Conservation (phyloP, 64 coral and sea anemone species). For the Pachyseris speciosa region DNA sequence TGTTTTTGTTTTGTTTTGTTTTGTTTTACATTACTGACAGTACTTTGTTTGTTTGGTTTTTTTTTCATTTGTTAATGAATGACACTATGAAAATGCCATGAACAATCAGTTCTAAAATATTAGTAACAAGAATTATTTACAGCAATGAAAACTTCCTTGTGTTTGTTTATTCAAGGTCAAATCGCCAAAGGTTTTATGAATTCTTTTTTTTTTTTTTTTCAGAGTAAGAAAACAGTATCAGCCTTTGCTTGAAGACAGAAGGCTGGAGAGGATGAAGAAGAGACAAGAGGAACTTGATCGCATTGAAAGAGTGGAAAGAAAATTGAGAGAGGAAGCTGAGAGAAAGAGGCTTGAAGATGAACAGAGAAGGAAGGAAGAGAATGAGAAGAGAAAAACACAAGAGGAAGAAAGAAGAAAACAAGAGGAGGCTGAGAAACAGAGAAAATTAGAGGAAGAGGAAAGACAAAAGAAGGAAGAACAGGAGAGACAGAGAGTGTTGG, state of each 20-base stretch:
- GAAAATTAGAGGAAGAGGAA: slow-evolving; percentile 19
- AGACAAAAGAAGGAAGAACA: slow-evolving; percentile 2
- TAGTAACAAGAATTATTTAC: no score
- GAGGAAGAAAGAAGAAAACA: slow-evolving; percentile 11
- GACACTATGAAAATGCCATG: no score
- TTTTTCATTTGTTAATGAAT: no score
- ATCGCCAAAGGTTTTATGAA: no score
- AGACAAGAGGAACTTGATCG: slow-evolving; percentile 71
- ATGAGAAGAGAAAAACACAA: slow-evolving; percentile 4
- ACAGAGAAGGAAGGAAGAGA: not conserved
- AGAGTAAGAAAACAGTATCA: slow-evolving; percentile 74
- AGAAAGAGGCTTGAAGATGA: slow-evolving; percentile 49
- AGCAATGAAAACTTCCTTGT: no score
- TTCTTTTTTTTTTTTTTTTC: not conserved
- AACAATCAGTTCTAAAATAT: no score
- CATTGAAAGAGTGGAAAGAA: slow-evolving; percentile 75
- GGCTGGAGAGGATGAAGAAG: slow-evolving; percentile 36
- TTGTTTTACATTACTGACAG: no score
- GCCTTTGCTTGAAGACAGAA: slow-evolving; percentile 30
- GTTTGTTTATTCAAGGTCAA: no score
- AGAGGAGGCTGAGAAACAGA: slow-evolving; percentile 1
- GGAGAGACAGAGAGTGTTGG: not conserved
- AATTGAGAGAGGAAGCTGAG: slow-evolving; percentile 41
- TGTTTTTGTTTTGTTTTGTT: no score
- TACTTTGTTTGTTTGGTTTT: no score